Evolutionary conservation across 2,113 vertebrate species (phyloP), one percentile per base, ranked within the genome.

Genomic region (Puma concolor): DNA sequence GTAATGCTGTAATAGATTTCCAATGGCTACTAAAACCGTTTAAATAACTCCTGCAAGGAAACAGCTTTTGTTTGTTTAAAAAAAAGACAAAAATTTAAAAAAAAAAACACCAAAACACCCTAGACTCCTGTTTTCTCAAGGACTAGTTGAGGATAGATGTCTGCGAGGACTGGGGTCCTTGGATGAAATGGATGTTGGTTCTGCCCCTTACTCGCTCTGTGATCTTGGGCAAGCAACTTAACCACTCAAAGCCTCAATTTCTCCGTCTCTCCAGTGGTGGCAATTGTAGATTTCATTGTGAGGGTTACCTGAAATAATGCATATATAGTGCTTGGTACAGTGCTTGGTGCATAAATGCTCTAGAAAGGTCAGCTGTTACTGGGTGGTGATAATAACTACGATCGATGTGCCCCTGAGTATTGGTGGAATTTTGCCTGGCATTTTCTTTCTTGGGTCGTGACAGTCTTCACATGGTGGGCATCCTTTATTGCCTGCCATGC

Each of bases 1-100:
- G 95, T 93, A 76, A 93, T 91, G 17, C 64, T 93, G 13, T 25
- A 72, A 48, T 67, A 64, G 48, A 85, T 84, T 91, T 94, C 44
- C 60, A 38, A 19, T 60, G 81, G 77, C 82, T 77, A 48, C 44
- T 79, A 79, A 67, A 84, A n/a, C 12, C 19, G 87, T 83, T 64
- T 96, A 80, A 60, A 80, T 74, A 29, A 17, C 2, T 25, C 44
- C 23, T 44, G 3, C 52, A 95, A 87, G 63, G 36, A 93, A 54
- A 52, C 38, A 74, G 9, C 33, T 93, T 87, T 89, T 97, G 23
- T 89, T 95, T 77, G 36, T 57, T 86, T 38, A 80, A 90, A 71
- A 87, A 88, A 96, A 74, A 38, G 38, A 69, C 14, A 72, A 13
- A 23, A 50, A 14, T 85, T 85, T 36, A 79, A 89, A 76, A 89